These are phyloP conservation scores for Thecocarcelia acutangulata DNA, from an alignment of 2,888 invertebrate species.

Conservation along the genomic window DNA sequence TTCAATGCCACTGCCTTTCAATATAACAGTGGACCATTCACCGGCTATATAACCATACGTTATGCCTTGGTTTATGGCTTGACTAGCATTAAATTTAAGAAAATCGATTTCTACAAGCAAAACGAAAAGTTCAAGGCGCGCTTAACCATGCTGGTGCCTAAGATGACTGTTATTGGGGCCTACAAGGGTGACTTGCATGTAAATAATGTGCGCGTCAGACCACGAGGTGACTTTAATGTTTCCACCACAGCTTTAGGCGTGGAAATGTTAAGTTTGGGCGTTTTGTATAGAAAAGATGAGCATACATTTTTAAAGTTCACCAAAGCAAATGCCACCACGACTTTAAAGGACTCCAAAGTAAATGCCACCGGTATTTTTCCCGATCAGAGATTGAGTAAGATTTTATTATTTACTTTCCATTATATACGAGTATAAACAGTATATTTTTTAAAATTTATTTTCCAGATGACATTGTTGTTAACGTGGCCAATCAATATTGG, in stretches of 20 bases:
- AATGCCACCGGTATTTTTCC: constrained; percentile 84
- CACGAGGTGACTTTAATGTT: constrained; percentile 84
- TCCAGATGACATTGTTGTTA: constrained; percentile 77
- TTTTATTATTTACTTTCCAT: too few relatives aligned
- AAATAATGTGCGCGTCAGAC: constrained; percentile 84
- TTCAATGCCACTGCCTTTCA: constrained; percentile 76
- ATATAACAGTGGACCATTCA: constrained; percentile 76
- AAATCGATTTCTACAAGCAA: constrained; percentile 82
- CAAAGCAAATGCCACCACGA: constrained; percentile 84
- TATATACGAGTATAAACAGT: too few relatives aligned
- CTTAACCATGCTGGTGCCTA: constrained; percentile 83
- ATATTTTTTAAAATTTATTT: too few relatives aligned
- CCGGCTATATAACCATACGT: constrained; percentile 80
- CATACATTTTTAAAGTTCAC: constrained; percentile 83
- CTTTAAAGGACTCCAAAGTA: constrained; percentile 84
- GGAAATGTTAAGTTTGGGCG: constrained; percentile 80
- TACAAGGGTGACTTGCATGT: constrained; percentile 85
- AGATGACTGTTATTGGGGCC: constrained; percentile 83
- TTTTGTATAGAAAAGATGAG: constrained; percentile 82
- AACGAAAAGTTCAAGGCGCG: constrained; percentile 70
- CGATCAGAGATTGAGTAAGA: constrained; percentile 86
- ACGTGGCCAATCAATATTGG: constrained; percentile 84
- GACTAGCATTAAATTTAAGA: constrained; percentile 83
- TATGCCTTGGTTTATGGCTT: constrained; percentile 84
- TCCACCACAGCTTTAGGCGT: constrained; percentile 83